phyloP scores from a whole-genome alignment of 1,140 invertebrate genomes.

The Temnothorax curvispinosus region DNA sequence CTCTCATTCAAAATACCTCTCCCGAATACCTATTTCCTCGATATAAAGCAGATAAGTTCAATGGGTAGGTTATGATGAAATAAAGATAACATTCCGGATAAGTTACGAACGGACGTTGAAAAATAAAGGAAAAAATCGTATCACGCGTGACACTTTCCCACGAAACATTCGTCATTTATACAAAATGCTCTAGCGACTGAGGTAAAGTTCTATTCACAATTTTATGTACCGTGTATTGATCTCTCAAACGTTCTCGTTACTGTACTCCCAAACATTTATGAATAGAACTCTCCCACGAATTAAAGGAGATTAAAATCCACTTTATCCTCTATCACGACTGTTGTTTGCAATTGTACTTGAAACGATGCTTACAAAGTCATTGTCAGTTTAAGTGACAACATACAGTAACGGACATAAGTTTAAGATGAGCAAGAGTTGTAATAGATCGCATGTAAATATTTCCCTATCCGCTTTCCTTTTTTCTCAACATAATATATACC shows the following conservation, averaged over 20 bases:
- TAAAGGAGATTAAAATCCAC: slow-evolving; percentile 25
- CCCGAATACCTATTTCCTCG: background rate
- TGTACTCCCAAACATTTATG: background rate
- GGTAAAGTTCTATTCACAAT: slow-evolving; percentile 1
- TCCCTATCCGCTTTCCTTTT: background rate
- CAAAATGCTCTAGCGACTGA: background rate
- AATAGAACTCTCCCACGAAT: slow-evolving; percentile 26
- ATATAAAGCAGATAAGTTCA: background rate
- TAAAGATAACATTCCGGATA: background rate
- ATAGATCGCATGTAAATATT: slow-evolving; percentile 39
- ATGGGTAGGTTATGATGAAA: background rate
- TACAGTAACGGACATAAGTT: slow-evolving; percentile 32
- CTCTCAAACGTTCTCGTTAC: background rate
- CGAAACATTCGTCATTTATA: background rate
- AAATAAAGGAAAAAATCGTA: background rate
- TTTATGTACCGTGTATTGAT: background rate
- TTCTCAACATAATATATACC: background rate
- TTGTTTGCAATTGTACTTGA: slow-evolving; percentile 58
- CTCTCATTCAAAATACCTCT: background rate
- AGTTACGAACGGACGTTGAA: background rate
- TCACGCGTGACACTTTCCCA: background rate
- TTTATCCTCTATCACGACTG: slow-evolving; percentile 33
- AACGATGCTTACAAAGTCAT: slow-evolving; percentile 33
- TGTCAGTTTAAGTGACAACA: slow-evolving; percentile 34
- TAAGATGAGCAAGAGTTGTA: slow-evolving; percentile 10